Evolutionary conservation across 2,113 vertebrate genomes (phyloP).

Genomic region (Alces alces): DNA sequence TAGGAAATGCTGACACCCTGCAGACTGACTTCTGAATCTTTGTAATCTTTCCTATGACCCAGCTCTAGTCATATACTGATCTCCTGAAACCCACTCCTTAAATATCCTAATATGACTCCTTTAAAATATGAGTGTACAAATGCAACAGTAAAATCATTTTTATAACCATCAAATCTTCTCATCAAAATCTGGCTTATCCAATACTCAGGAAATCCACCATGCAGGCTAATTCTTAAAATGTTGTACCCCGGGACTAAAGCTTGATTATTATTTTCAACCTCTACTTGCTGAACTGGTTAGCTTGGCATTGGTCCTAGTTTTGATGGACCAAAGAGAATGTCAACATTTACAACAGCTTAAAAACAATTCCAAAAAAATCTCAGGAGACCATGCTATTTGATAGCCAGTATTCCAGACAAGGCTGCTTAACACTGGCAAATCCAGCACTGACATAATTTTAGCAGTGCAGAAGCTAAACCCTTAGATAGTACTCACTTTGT

Average conservation of each 20-base stretch:
- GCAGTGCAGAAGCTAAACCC: background rate
- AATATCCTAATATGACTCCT: background rate
- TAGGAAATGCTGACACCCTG: background rate
- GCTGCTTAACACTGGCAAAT: background rate
- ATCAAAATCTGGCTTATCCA: background rate
- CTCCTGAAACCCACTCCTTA: slow-evolving; percentile 2
- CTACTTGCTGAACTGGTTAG: slow-evolving; percentile 4
- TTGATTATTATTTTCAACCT: background rate
- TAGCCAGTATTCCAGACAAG: background rate
- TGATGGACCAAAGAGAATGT: slow-evolving; percentile 18
- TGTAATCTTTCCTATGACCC: background rate
- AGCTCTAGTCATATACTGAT: background rate
- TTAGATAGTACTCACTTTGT: background rate
- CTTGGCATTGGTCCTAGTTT: background rate
- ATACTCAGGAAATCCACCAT: background rate
- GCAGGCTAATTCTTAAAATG: slow-evolving; percentile 8
- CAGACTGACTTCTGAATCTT: background rate
- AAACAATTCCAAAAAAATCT: slow-evolving; percentile 40
- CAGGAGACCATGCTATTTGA: background rate
- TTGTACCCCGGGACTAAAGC: background rate
- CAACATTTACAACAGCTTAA: slow-evolving; percentile 28
- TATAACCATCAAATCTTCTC: slow-evolving; percentile 2
- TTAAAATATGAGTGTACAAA: slow-evolving; percentile 32
- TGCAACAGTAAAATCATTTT: background rate
- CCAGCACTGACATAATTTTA: background rate